Conservation (phyloP, 23 tunicate species). For the Botrylloides violaceus region DNA sequence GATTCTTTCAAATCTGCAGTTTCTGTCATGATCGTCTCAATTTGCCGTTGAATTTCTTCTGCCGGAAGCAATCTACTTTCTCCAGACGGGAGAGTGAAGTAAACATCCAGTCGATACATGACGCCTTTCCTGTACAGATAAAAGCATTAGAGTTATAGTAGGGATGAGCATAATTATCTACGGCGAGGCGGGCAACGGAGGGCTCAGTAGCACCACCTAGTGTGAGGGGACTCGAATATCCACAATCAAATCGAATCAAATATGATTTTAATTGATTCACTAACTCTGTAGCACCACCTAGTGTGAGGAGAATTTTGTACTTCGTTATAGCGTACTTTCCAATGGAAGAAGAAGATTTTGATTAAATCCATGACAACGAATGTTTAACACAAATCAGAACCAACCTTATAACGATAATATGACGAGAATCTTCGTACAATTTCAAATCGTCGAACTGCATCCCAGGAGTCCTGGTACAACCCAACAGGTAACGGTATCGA, state of each 20-base stretch:
- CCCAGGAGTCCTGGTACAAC: constrained; percentile 77
- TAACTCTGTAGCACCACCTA: too few relatives aligned
- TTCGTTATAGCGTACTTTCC: too few relatives aligned
- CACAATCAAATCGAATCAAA: too few relatives aligned
- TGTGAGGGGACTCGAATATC: too few relatives aligned
- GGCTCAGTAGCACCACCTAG: too few relatives aligned
- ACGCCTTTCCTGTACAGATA: constrained; percentile 48
- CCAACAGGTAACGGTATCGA: constrained; percentile 54
- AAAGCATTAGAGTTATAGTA: neutral
- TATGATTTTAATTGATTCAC: too few relatives aligned
- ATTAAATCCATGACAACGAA: too few relatives aligned
- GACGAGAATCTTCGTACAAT: constrained; percentile 60
- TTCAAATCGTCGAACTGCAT: constrained; percentile 61
- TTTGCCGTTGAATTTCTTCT: constrained; percentile 40
- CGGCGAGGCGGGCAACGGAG: neutral
- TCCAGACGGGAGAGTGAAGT: constrained; percentile 35
- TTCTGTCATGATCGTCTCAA: constrained; percentile 47
- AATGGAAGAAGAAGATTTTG: too few relatives aligned
- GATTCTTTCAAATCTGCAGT: constrained; percentile 36
- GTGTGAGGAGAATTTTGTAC: too few relatives aligned
- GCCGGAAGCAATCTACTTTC: constrained; percentile 36
- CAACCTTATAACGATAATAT: constrained; percentile 74
- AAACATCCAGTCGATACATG: constrained; percentile 59
- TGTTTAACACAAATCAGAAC: too few relatives aligned
- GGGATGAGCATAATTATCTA: neutral